Evolutionary conservation across 1,140 invertebrate species (phyloP), one percentile per base, ranked within the genome.

Genomic region (Brachionus rotundiformis): DNA sequence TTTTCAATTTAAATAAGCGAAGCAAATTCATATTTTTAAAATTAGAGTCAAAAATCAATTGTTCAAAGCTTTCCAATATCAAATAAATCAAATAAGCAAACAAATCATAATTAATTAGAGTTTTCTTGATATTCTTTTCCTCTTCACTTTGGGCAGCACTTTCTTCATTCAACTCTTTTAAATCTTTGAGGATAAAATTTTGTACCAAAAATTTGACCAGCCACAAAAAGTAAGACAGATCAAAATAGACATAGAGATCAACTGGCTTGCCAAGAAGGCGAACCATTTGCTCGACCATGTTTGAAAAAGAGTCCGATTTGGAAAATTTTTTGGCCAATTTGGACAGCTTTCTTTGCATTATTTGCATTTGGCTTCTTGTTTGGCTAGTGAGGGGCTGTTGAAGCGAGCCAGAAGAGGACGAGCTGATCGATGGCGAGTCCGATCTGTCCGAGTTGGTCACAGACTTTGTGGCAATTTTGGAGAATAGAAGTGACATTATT

Each of bases 31-130:
- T 79, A 23, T 79, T 79, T 31, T 79, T 79, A 25, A 39, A 54
- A 59, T 79, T 79, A 8, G 76, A 79, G 54, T 79, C 76, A 59
- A 79, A 79, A 16, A 79, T 79, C 29, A 79, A 39, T 63, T 79
- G 76, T 79, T 79, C 76, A 79, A 79, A 79, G n/a, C 25, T 79
- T 31, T 79, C 47, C 29, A 79, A 39, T 39, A 79, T 79, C 6
- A 79, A 41, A 63, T 59, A 79, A 8, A 19, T 36, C 4, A 79
- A 16, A 25, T 23, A 79, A 8, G 76, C 49, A 36, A 79, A 79
- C 16, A 79, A 25, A 25, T 79, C 76, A 19, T 59, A 36, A 39
- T 79, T 54, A 11, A 79, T 36, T 25, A 79, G 16, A 1, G 6
- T 59, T 54, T 39, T 79, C 25, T 59, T 59, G 0, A 41, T 59